Base-by-base conservation (phyloP, 2,113 vertebrate genomes). In the Crotalus horridus region DNA sequence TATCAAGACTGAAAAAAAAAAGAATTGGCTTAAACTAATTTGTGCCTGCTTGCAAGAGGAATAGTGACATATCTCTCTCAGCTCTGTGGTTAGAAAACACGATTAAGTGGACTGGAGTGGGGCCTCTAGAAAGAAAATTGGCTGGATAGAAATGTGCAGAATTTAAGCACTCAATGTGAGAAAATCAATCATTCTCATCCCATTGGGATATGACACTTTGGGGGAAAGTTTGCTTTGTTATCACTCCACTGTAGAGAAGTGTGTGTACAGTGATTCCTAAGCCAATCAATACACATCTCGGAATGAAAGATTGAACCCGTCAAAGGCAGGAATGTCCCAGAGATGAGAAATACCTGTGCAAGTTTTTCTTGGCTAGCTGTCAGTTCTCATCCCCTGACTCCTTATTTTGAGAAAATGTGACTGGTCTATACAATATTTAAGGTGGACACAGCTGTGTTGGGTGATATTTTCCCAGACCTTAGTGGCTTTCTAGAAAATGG, bases 141-240 rank as follows among this genome's bases (percentile, higher is more conserved):
- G 94, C 96, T 95, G 96, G 95, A 97, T 97, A 97, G 97, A 97
- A 96, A 97, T 95, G 97, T 96, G 97, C 96, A 93, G 61, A 95
- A 95, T 95, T 94, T 95, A 95, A 96, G 96, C 96, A 95, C 94
- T 56, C 12, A 93, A 95, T 0, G 21, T 91, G 94, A 89, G 93
- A 97, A 97, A 97, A 97, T 96, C 96, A 96, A 98, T 98, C 95
- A 92, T 95, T 93, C 89, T 94, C 74, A 93, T 93, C 17, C 96
- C 95, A 94, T 33, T 92, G 95, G 96, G 96, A 96, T 94, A 24
- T 3, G 89, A 90, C 56, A 88, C 64, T 20, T 93, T 91, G 96
- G 96, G 92, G 90, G 26, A 85, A 96, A 96, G 92, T 97, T 97
- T 95, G 95, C 94, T 97, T 92, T 95, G 95, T 91, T 97, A 95